These are phyloP conservation scores for Hyalella azteca DNA, from an alignment of 2,888 invertebrate genomes.

Conservation along the genomic window DNA sequence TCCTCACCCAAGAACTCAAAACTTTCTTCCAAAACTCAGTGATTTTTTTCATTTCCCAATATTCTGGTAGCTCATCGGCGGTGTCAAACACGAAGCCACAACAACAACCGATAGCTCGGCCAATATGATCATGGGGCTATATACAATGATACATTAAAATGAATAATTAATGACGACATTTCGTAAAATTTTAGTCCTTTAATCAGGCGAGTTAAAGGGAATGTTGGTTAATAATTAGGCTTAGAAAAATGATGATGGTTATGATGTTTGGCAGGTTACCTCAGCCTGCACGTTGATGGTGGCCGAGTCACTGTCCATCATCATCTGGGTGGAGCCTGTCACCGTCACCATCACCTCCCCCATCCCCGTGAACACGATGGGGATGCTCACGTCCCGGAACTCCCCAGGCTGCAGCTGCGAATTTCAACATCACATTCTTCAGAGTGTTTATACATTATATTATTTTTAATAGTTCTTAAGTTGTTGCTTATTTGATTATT, in stretches of 20 bases:
- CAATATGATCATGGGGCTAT: not conserved
- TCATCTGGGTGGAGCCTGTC: slow-evolving; percentile 50
- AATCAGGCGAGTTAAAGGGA: no score
- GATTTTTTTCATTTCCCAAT: not conserved
- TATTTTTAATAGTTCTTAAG: no score
- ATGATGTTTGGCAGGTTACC: no score
- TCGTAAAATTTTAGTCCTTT: no score
- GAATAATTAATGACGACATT: no score
- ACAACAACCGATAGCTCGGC: not conserved
- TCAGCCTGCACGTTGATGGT: slow-evolving; percentile 51
- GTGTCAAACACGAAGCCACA: not conserved
- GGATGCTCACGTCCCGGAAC: slow-evolving; percentile 54
- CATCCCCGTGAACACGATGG: slow-evolving; percentile 53
- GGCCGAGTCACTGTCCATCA: slow-evolving; percentile 45
- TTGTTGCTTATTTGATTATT: no score
- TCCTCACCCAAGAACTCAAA: not conserved
- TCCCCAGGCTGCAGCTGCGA: slow-evolving; percentile 49
- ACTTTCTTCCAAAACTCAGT: not conserved
- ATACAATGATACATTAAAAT: no score
- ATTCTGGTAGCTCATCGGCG: not conserved
- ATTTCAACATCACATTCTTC: no score
- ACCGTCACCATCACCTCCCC: slow-evolving; percentile 49
- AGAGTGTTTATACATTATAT: no score
- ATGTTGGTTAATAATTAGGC: no score
- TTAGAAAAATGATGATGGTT: no score